Base-by-base conservation (phyloP, 2,113 vertebrate genomes). In the Macaca mulatta region DNA sequence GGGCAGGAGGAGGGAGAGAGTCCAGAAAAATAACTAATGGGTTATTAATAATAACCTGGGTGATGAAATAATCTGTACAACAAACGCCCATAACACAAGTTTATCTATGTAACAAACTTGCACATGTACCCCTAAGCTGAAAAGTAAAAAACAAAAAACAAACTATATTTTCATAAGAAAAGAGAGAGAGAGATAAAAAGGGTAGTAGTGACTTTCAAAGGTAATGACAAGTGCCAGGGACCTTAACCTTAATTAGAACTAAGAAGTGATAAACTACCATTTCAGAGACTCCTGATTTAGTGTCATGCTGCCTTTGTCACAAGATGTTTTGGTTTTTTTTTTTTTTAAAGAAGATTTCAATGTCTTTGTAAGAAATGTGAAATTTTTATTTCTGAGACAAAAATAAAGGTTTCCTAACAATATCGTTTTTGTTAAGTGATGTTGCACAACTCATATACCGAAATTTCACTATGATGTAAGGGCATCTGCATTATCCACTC, bases 301-400 rank as follows among this genome's bases (percentile, higher is more conserved):
- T 32, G 11, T 43, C 17, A 83, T 6, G 25, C 3, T 59, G 57
- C 43, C 59, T 88, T 27, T 35, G 23, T 64, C 35, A 11, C 7
- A 18, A 38, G 18, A 32, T 25, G 27, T 30, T 64, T 20, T 45
- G 12, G 6, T 75, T 55, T 10, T 35, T 1, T 7, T 25, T 38
- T 59, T 10, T 25, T 72, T 12, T 27, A 14, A 57, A 81, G 25
- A 88, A 17, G 23, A 6, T 82, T 67, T 22, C 92, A 64, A 59
- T 30, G 35, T 9, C 59, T 75, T 22, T 38, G 22, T 2, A 20
- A 45, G 74, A 77, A 80, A 85, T 0, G 17, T 25, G 32, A 74
- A 87, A 61, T 38, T 77, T 64, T 25, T n/a, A 9, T 86, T 52
- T 70, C 77, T 88, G 61, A 94, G 25, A 84, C 40, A 90, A 40